Base-by-base conservation (phyloP, 1,140 invertebrate genomes). In the Centruroides sculpturatus region DNA sequence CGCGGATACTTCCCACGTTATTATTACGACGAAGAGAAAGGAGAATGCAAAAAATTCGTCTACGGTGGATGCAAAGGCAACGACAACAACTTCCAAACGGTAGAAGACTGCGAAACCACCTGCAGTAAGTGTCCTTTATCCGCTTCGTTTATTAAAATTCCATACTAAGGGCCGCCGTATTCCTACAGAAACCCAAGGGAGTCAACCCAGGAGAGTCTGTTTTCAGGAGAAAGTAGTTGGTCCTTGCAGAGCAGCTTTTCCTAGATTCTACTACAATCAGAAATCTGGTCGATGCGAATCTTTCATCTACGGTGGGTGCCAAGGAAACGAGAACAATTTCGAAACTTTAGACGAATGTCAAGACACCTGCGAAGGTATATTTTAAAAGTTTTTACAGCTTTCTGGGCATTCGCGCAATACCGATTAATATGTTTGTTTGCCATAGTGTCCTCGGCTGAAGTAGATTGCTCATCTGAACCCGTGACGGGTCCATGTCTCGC, bases 251-350 rank as follows among this genome's bases (percentile, higher is more conserved):
- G 73, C 70, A 35, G 5, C 5, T 8, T 41, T 41, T 41, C 41
- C 5, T 41, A 5, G 41, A 8, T 41, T 41, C 41, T 41, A 41
- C 41, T 41, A 6, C 41, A 41, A 41, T 41, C 5, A 41, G 3
- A 8, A 41, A 6, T 6, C 5, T 3, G 41, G 41, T 6, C 2
- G 7, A 41, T 89, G 85, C 71, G 77, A 41, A 41, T 5, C 5
- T 67, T 93, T 93, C 73, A 75, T 74, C 11, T 94, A 87, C 69
- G 82, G 83, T 55, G 90, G 91, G 63, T 92, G 88, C 72, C 81
- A 81, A 47, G 90, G 90, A 56, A 91, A 86, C 66, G 83, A 80
- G 34, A 92, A 92, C 72, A 82, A 86, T 68, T 92, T 92, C 74
- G 78, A 74, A 58, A 80, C 82, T 23, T 72, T 77, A 57, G 72